Percentiles rank a stretch among this genome's conserved stretches.
phyloP scores from a whole-genome alignment of 1,140 invertebrate genomes.

The Drosophila kohkoa region DNA sequence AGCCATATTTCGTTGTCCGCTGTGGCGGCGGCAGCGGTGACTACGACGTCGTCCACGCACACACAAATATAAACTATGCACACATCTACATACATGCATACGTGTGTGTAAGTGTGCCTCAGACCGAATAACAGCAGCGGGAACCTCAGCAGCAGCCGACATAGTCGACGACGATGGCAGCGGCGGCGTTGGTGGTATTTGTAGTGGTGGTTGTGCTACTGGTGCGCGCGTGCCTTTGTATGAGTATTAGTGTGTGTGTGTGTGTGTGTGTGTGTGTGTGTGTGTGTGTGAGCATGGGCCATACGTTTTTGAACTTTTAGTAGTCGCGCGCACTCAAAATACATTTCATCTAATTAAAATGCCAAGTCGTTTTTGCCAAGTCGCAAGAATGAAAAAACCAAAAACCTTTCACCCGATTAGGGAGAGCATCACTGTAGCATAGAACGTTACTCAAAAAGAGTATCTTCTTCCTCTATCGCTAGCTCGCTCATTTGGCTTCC shows the following conservation, averaged over 20 bases:
- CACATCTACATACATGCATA: constrained; percentile 21
- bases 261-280: too few species aligned
- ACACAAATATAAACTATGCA: constrained; percentile 53
- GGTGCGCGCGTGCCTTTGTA: constrained; percentile 55
- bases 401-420: constrained; percentile 60
- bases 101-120: constrained; percentile 19
- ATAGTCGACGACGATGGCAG: neutral
- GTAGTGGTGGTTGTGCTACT: constrained; percentile 15
- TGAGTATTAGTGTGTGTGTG: constrained; percentile 46
- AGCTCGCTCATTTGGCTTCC: constrained; percentile 42
- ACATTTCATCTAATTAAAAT: constrained; percentile 37
- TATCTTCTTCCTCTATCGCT: constrained; percentile 4
- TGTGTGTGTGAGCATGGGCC: constrained; percentile 24
- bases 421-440: neutral
- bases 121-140: constrained; percentile 43
- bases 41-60: constrained; percentile 56
- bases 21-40: constrained; percentile 18
- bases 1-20: constrained; percentile 52
- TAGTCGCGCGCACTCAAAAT: constrained; percentile 43
- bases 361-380: constrained; percentile 18
- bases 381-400: constrained; percentile 25
- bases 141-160: constrained; percentile 35
- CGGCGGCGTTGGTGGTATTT: constrained; percentile 12
- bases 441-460: constrained; percentile 21
- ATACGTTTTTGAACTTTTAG: constrained; percentile 54